phyloP scores from a whole-genome alignment of 2,888 invertebrate species.

The Dynastes hyllus region DNA sequence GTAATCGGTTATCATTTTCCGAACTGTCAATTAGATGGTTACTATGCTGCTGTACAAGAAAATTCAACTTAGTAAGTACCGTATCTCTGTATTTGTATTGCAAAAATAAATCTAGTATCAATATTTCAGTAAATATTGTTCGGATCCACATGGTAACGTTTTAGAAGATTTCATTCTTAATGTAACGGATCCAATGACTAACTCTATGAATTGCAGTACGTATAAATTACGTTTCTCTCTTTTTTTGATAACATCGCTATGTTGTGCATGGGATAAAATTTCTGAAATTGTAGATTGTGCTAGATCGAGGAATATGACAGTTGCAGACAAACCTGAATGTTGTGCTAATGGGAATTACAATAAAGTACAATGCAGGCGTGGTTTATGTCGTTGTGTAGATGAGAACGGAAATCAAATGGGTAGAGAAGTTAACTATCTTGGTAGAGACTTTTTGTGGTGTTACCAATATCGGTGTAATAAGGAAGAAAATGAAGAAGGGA shows the following conservation, averaged over 20 bases:
- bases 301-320: conserved; percentile 72
- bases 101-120: not conserved
- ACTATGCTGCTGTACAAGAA: conserved; percentile 70
- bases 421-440: conserved; percentile 60
- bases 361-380: conserved; percentile 76
- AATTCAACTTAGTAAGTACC: conserved; percentile 66
- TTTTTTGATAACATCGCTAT: not conserved
- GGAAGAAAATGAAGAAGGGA: conserved; percentile 2
- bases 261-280: not conserved
- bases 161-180: conserved; percentile 73
- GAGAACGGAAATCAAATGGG: conserved; percentile 74
- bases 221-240: conserved; percentile 55
- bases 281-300: conserved; percentile 76
- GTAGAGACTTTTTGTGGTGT: conserved; percentile 56
- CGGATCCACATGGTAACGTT: conserved; percentile 73
- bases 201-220: conserved; percentile 78
- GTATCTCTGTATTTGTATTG: not conserved
- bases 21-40: conserved; percentile 73
- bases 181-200: conserved; percentile 68
- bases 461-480: conserved; percentile 19
- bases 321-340: conserved; percentile 73
- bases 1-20: conserved; percentile 67
- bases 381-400: conserved; percentile 79
- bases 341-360: conserved; percentile 79
- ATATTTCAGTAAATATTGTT: conserved; percentile 74